These are phyloP conservation scores for Dipodomys spectabilis DNA, from an alignment of 2,113 vertebrate species.

Conservation along the genomic window DNA sequence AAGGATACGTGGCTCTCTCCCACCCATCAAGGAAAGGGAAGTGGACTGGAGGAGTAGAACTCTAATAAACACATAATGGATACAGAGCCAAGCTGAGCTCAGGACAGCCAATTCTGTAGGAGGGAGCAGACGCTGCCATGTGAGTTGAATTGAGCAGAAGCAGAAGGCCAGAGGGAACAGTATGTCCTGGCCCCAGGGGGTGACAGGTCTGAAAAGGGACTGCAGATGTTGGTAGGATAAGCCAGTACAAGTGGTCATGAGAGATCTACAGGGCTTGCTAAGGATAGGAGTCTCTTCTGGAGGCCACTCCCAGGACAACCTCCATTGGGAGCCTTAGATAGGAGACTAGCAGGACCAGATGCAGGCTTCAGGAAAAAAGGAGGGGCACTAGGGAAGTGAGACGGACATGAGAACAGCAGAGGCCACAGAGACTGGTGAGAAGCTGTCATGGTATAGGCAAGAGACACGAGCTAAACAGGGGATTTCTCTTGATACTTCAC, in stretches of 20 bases:
- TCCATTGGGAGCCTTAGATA: not conserved
- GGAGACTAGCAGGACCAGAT: not conserved
- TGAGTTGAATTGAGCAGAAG: not conserved
- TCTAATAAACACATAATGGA: not conserved
- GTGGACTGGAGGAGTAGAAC: not conserved
- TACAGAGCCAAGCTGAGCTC: not conserved
- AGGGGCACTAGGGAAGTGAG: not conserved
- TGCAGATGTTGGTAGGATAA: not conserved
- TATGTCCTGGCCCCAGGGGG: not conserved
- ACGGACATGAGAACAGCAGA: too few relatives aligned
- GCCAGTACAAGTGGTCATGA: not conserved
- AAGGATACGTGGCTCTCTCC: not conserved
- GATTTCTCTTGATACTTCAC: not conserved
- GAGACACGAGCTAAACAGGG: not conserved
- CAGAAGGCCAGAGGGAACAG: not conserved
- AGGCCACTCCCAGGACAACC: not conserved
- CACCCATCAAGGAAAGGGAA: not conserved
- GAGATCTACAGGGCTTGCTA: not conserved
- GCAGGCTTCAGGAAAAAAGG: not conserved
- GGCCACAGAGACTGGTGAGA: not conserved
- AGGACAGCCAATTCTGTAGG: not conserved
- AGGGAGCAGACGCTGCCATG: too few relatives aligned
- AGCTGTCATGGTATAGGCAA: not conserved
- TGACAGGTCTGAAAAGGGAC: not conserved
- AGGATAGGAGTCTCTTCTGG: not conserved